These are phyloP conservation scores for Graphium colonna DNA, from an alignment of 2,888 invertebrate genomes.

Conservation along the genomic window DNA sequence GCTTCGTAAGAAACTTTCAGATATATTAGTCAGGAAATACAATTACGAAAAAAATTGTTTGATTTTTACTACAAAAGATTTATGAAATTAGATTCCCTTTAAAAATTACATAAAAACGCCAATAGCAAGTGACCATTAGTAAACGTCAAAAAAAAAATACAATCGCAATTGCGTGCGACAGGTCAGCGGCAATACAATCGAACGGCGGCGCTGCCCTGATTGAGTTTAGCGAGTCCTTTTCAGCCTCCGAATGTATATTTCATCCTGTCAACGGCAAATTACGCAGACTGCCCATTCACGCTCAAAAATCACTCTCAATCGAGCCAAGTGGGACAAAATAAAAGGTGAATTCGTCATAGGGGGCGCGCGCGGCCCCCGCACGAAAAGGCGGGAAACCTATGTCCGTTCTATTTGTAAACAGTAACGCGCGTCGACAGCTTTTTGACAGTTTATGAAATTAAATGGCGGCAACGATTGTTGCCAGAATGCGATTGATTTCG, in stretches of 20 bases:
- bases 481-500: slow-evolving; percentile 26
- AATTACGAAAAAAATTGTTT: too few relatives aligned
- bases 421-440: slow-evolving; percentile 70
- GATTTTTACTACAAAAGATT: too few relatives aligned
- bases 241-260: slow-evolving; percentile 72
- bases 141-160: neutral
- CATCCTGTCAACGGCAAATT: slow-evolving; percentile 74
- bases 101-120: too few relatives aligned
- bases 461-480: slow-evolving; percentile 55
- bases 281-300: slow-evolving; percentile 73
- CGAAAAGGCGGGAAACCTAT: slow-evolving; percentile 68
- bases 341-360: slow-evolving; percentile 73
- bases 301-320: slow-evolving; percentile 77
- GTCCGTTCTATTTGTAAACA: slow-evolving; percentile 75
- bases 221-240: slow-evolving; percentile 72
- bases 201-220: slow-evolving; percentile 53
- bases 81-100: too few relatives aligned
- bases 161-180: slow-evolving; percentile 10
- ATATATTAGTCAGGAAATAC: too few relatives aligned
- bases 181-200: slow-evolving; percentile 37
- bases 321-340: slow-evolving; percentile 77
- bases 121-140: neutral
- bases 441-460: slow-evolving; percentile 73
- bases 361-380: slow-evolving; percentile 62
- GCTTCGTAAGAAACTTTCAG: too few relatives aligned